phyloP scores from a whole-genome alignment of 2,888 invertebrate genomes.

The Amorpha juglandis region DNA sequence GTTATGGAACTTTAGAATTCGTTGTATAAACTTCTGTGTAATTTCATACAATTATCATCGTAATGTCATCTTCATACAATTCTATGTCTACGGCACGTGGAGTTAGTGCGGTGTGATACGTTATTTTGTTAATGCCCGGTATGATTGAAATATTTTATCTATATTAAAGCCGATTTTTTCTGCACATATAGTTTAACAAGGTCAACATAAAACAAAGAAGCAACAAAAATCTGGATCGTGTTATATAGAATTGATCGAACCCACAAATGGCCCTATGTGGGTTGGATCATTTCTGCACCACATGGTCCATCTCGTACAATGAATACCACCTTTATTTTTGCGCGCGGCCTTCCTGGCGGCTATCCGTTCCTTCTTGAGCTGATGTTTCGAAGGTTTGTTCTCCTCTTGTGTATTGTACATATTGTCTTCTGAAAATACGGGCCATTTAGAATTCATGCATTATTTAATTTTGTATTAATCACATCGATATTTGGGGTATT shows the following conservation, averaged over 20 bases:
- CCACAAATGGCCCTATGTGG: no score
- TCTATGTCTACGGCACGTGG: no score
- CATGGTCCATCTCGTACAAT: constrained; percentile 32
- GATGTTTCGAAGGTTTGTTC: constrained; percentile 85
- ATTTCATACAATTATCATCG: no score
- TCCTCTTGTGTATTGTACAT: constrained; percentile 80
- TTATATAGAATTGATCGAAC: no score
- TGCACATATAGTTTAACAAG: not conserved
- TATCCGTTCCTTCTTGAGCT: constrained; percentile 86
- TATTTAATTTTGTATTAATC: constrained; percentile 44
- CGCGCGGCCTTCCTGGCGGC: constrained; percentile 83
- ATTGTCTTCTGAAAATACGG: constrained; percentile 78
- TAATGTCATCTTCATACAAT: no score
- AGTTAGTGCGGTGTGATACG: no score
- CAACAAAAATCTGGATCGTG: not conserved
- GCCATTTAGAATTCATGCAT: constrained; percentile 53
- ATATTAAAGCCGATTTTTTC: no score
- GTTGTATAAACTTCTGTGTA: no score
- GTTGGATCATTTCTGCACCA: no score
- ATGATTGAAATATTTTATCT: no score
- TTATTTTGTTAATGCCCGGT: no score
- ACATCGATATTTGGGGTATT: constrained; percentile 15
- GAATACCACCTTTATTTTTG: constrained; percentile 73
- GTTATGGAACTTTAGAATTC: no score
- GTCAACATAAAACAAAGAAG: not conserved